Evolutionary conservation across 1,140 invertebrate species (phyloP), one percentile per base, ranked within the genome.

Genomic region (Solenopsis invicta): DNA sequence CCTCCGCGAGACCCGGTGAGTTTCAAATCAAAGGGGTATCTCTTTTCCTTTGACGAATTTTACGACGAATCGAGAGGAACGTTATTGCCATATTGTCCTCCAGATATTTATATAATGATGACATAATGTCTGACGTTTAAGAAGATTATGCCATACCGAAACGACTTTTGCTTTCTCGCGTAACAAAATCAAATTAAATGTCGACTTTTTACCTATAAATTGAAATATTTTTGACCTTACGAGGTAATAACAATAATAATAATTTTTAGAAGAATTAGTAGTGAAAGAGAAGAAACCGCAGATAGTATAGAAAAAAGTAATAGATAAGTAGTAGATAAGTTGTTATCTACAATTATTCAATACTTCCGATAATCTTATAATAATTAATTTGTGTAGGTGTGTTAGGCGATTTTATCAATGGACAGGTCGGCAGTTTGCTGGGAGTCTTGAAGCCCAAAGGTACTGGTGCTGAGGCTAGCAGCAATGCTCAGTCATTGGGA

Each of bases 1-100:
- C 90, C 18, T 81, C 80, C 4, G 92, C 91, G 0, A 89, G 52
- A 52, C 91, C 93, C 74, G 92, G 93, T 93, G 81, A 92, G 89
- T 87, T 84, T 61, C 4, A 29, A 16, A 78, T 12, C 18, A 24
- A 16, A 71, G 2, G 41, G 9, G 12, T 41, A 5, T 56, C 8
- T 18, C 4, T 50, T 66, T 66, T 34, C 4, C 4, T 9, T 54
- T 41, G 41, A 41, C 8, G 8, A 6, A 13, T 77, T 29, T 41
- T 24, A 37, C 4, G 13, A 77, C n/a, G 6, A 52, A 54, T 77
- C 64, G 0, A 64, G 2, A 50, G 18, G 18, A 54, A 54, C n/a
- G 8, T 34, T 52, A 69, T 29, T 10, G 50, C 9, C 18, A 37
- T 18, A 34, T n/a, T 61, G 29, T 0, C 24, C 29, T 29, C 12